phyloP scores from a whole-genome alignment of 2,888 invertebrate species.

The Oxyscelio sp. region DNA sequence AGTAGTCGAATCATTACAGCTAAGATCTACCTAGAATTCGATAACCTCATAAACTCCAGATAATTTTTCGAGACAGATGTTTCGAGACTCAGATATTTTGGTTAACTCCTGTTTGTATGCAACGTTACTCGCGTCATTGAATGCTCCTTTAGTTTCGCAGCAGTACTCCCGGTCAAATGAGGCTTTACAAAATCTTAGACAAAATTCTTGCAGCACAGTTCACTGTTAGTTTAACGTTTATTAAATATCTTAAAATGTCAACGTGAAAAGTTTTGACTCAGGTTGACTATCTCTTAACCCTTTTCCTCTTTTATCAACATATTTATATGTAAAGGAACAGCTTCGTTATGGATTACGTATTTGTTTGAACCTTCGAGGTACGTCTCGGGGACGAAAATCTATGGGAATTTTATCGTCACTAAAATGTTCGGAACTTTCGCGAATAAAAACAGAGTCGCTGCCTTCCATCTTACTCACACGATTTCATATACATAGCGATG shows the following conservation, averaged over 20 bases:
- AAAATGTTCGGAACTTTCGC: conserved; percentile 57
- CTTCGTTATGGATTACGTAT: conserved; percentile 45
- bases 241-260: conserved; percentile 64
- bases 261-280: conserved; percentile 53
- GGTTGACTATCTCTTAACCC: conserved; percentile 15
- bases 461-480: conserved; percentile 1
- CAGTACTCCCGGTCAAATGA: conserved; percentile 59
- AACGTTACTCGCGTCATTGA: conserved; percentile 35
- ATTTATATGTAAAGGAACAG: conserved; percentile 57
- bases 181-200: conserved; percentile 71
- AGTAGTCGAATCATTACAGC: conserved; percentile 70
- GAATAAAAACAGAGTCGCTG: conserved; percentile 59
- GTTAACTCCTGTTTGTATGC: conserved; percentile 18
- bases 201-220: conserved; percentile 55
- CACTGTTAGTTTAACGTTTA: conserved; percentile 58
- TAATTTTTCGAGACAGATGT: conserved; percentile 58
- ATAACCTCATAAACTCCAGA: conserved; percentile 68
- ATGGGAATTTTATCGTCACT: conserved; percentile 43
- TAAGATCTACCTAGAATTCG: conserved; percentile 71
- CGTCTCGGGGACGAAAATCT: conserved; percentile 31
- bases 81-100: conserved; percentile 49
- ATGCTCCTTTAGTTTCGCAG: conserved; percentile 58
- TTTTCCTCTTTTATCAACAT: conserved; percentile 34
- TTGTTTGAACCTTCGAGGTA: conserved; percentile 45
- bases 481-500: conserved; percentile 47